Base-by-base conservation (phyloP, 1,140 invertebrate species). In the Drosophila tsacasi region DNA sequence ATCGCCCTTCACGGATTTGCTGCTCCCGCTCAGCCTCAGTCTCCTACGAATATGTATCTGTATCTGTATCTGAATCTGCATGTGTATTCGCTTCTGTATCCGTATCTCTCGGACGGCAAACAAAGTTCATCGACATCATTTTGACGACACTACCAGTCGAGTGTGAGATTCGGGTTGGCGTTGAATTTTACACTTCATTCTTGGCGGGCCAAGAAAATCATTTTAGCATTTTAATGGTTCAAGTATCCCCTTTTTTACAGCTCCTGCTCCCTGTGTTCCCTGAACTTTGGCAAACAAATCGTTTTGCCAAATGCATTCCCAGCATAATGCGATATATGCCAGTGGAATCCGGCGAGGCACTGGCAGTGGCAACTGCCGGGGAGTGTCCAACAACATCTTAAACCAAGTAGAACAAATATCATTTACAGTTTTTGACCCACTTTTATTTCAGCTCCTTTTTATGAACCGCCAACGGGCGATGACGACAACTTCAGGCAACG, bases 341-440 rank as follows among this genome's bases (percentile, higher is more conserved):
- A 44, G 37, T 5, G 71, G 37, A 76, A 39, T 57, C 66, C 32
- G 30, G 23, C 44, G 17, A 40, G 39, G 39, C 30, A 10, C 8
- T 32, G 30, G 30, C n/a, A n/a, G n/a, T 6, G 30, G 30, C 27
- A 35, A 50, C 67, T 30, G 15, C 15, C 47, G 42, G 47, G 66
- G 61, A 66, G 37, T 69, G 77, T 72, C 73, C 67, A 78, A 83
- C 76, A 89, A 78, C 84, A 84, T 89, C 85, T 87, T 89, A 85
- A 89, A 79, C 85, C 85, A 90, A 89, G 81, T 89, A 90, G 85
- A 90, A 89, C 84, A 89, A 90, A 89, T 89, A 89, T 89, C 85
- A 89, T 89, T 89, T 89, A 76, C 85, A 90, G 81, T 89, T 90
- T 87, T 82, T 90, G 85, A 89, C 85, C 85, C 81, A 89, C 85